Conservation (phyloP, 2,888 invertebrate species). For the Cotesia congregata region DNA sequence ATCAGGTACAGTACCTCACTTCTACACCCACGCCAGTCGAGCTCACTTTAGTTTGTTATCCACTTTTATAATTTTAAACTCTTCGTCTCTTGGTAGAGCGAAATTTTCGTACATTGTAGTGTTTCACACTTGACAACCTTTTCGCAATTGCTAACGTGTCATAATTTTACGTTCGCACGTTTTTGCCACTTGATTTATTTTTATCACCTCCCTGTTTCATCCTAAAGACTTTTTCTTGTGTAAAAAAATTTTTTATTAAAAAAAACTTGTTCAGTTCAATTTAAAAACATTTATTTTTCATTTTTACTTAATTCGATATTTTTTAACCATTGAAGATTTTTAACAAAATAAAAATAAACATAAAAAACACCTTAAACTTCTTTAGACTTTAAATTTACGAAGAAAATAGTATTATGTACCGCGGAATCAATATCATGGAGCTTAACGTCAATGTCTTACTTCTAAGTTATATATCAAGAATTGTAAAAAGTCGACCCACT, state of each 20-base stretch:
- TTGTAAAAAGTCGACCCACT: not conserved
- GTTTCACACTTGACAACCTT: not conserved
- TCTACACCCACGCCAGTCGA: no score
- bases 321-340: no score
- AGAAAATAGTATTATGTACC: not conserved
- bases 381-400: not conserved
- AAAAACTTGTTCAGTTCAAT: no score
- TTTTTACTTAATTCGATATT: no score
- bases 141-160: not conserved
- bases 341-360: not conserved
- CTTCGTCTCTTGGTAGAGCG: not conserved
- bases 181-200: slow-evolving; percentile 5
- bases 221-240: not conserved
- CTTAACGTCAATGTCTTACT: not conserved
- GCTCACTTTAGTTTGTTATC: not conserved
- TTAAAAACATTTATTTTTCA: no score
- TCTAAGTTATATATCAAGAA: not conserved
- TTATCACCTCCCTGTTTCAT: not conserved
- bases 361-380: not conserved
- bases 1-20: no score
- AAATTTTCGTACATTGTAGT: not conserved
- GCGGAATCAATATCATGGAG: not conserved
- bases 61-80: not conserved
- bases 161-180: slow-evolving; percentile 5
- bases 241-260: no score